These are phyloP conservation scores for Plectrocnemia conspersa DNA, from an alignment of 1,140 invertebrate genomes.

Conservation along the genomic window DNA sequence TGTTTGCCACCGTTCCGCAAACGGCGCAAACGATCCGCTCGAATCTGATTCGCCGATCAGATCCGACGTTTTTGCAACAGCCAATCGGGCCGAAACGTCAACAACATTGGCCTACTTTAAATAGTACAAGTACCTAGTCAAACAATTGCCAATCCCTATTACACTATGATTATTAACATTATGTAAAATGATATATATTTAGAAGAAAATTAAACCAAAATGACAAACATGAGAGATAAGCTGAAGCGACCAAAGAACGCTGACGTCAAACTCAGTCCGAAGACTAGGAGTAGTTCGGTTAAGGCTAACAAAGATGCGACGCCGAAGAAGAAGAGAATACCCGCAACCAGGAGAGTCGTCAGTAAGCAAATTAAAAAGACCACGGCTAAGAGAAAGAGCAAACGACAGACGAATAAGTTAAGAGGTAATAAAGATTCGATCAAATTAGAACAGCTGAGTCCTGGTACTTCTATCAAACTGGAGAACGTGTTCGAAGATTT, in stretches of 20 bases:
- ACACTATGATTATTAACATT: background rate
- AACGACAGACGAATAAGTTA: constrained; percentile 4
- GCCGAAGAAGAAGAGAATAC: background rate
- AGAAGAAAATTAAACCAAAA: constrained; percentile 9
- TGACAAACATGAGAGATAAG: constrained; percentile 30
- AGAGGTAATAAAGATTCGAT: constrained; percentile 3
- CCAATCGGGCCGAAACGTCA: too few relatives aligned
- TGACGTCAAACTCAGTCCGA: constrained; percentile 19
- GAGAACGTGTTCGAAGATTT: background rate
- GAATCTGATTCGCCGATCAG: too few relatives aligned
- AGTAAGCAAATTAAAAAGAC: background rate
- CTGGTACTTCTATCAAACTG: background rate
- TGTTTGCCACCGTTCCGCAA: too few relatives aligned
- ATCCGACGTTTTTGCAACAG: too few relatives aligned
- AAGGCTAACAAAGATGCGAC: constrained; percentile 19
- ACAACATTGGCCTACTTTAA: too few relatives aligned
- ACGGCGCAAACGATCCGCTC: too few relatives aligned
- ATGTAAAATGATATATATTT: background rate
- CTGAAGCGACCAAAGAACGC: constrained; percentile 15
- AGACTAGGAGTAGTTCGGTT: constrained; percentile 4
- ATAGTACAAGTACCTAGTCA: constrained; percentile 19
- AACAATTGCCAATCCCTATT: constrained; percentile 20
- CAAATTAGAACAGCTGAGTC: constrained; percentile 10
- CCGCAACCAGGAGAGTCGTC: constrained; percentile 1
- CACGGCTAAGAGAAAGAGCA: background rate